Evolutionary conservation across 2,797 vertebrate species (phyloP).

Genomic region (Channallabes apus): DNA sequence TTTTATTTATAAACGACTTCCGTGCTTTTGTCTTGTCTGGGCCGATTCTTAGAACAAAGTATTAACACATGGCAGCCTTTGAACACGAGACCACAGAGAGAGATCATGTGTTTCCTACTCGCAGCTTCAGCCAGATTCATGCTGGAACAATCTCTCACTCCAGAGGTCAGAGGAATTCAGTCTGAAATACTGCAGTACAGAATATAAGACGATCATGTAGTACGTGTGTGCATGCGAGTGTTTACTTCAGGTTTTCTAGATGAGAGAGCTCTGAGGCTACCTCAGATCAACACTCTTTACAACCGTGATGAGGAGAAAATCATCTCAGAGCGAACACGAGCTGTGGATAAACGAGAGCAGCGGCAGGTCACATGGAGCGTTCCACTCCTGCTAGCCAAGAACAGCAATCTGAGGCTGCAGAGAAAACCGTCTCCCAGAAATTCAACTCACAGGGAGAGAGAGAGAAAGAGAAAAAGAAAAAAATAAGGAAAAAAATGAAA

Average conservation of each 20-base stretch:
- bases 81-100: neutral
- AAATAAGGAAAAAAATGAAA: neutral
- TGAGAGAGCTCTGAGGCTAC: neutral
- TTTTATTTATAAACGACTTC: neutral
- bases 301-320: neutral
- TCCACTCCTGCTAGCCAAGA: neutral
- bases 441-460: too few species aligned
- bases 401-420: neutral
- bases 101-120: constrained; percentile 6
- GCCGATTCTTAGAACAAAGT: neutral
- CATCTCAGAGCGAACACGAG: neutral
- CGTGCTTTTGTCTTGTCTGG: constrained; percentile 5
- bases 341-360: neutral
- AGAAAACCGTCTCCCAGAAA: neutral
- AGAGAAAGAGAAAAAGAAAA: too few species aligned
- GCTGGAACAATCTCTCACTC: neutral
- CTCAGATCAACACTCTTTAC: neutral
- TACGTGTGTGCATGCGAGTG: too few species aligned
- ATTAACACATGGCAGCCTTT: neutral
- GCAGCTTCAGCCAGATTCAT: neutral
- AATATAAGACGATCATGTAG: neutral
- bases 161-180: neutral
- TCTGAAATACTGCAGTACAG: neutral
- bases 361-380: neutral
- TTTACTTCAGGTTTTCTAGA: too few species aligned